Evolutionary conservation across 1,140 invertebrate species (phyloP).

Genomic region (Triops longicaudatus): DNA sequence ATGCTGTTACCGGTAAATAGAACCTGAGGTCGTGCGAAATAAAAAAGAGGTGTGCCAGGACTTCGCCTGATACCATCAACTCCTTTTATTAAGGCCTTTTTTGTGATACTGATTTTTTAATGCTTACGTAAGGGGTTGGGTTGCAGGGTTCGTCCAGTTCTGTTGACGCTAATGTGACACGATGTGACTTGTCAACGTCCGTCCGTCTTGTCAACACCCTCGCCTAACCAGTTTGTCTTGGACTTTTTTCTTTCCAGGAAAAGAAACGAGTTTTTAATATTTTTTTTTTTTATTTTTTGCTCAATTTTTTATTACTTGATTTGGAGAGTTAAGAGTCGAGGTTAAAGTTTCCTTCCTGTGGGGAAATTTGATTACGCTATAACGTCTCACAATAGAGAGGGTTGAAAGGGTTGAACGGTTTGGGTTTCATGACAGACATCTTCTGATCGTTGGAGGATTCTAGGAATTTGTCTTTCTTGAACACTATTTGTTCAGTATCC

Average conservation of each 20-base stretch:
- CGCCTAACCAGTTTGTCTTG: not conserved
- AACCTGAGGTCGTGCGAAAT: no score
- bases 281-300: no score
- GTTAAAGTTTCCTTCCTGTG: conserved; percentile 8
- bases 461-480: no score
- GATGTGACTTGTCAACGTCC: conserved; percentile 11
- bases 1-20: no score
- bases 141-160: not conserved
- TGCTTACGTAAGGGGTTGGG: not conserved
- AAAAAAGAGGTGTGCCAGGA: no score
- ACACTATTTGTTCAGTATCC: no score
- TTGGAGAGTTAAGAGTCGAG: not conserved
- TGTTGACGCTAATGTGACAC: conserved; percentile 8
- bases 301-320: not conserved
- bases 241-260: not conserved
- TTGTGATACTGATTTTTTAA: no score
- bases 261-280: not conserved
- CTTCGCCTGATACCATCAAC: not conserved
- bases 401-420: not conserved
- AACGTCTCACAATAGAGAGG: not conserved
- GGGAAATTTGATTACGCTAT: not conserved
- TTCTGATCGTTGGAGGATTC: no score
- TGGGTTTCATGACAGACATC: no score
- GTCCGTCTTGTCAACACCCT: not conserved
- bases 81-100: not conserved